Conservation (phyloP, 2,797 vertebrate genomes). For the Enteromius fasciolatus region DNA sequence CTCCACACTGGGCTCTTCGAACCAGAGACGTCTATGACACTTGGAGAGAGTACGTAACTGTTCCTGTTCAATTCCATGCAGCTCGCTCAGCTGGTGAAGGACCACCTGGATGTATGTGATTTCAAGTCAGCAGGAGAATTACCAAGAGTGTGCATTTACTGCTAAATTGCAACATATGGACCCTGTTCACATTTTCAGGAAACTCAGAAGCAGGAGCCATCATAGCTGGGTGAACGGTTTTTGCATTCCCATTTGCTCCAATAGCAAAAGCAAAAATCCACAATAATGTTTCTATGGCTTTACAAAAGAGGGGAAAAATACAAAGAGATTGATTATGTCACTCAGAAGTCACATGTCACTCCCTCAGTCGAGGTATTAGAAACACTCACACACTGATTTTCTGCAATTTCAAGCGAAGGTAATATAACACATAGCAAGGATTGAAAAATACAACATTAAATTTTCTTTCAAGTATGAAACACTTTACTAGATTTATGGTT, state of each 20-base stretch:
- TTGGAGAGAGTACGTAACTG: background rate
- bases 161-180: constrained; percentile 2
- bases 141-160: background rate
- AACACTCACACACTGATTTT: background rate
- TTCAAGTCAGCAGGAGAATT: background rate
- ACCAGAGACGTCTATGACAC: background rate
- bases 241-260: background rate
- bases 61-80: background rate
- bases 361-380: background rate
- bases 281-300: background rate
- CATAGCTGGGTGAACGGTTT: background rate
- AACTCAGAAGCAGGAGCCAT: background rate
- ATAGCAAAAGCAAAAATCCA: background rate
- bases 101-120: background rate
- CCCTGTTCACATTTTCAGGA: background rate
- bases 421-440: background rate
- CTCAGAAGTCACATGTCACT: background rate
- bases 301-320: background rate
- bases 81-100: background rate
- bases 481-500: background rate
- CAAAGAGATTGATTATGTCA: background rate
- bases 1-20: constrained; percentile 11
- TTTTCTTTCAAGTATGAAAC: background rate
- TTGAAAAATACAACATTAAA: background rate
- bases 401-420: background rate